Evolutionary conservation across 1,140 invertebrate species (phyloP).

Genomic region (Octopus bimaculoides): DNA sequence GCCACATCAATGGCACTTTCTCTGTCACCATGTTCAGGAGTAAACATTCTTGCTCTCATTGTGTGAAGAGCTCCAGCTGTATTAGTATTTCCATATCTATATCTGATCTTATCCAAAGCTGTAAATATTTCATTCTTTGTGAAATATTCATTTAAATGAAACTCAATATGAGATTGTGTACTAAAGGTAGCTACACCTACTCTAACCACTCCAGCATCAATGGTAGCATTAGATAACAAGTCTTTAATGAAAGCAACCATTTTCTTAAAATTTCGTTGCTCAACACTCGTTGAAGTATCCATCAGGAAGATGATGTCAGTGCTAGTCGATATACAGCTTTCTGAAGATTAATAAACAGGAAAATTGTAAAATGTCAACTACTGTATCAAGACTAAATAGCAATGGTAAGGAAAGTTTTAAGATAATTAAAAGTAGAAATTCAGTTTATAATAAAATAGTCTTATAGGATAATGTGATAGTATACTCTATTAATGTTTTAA

Average conservation of each 20-base stretch:
- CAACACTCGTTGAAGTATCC: conserved; percentile 34
- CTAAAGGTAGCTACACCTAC: conserved; percentile 35
- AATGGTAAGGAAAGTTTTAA: too few relatives aligned
- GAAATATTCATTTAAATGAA: conserved; percentile 27
- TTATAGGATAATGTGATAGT: too few relatives aligned
- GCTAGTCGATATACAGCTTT: background rate
- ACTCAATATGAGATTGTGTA: conserved; percentile 29
- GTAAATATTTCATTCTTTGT: conserved; percentile 22
- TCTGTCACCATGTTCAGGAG: conserved; percentile 29
- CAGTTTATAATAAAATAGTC: too few relatives aligned
- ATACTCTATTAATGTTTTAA: too few relatives aligned
- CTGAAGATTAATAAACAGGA: background rate
- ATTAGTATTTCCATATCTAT: conserved; percentile 33
- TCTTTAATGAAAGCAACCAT: conserved; percentile 31
- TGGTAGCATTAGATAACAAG: conserved; percentile 26
- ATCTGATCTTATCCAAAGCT: conserved; percentile 32
- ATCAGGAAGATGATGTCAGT: conserved; percentile 29
- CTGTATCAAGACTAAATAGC: background rate
- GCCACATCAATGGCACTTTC: conserved; percentile 24
- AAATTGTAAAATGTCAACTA: background rate
- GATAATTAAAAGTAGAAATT: too few relatives aligned
- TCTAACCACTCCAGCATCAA: conserved; percentile 30
- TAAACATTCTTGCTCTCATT: conserved; percentile 25
- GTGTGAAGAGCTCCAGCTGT: conserved; percentile 36
- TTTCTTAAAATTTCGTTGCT: conserved; percentile 30